Evolutionary conservation across 2,797 vertebrate species (phyloP).

Genomic region (Crocodylus rhombifer): DNA sequence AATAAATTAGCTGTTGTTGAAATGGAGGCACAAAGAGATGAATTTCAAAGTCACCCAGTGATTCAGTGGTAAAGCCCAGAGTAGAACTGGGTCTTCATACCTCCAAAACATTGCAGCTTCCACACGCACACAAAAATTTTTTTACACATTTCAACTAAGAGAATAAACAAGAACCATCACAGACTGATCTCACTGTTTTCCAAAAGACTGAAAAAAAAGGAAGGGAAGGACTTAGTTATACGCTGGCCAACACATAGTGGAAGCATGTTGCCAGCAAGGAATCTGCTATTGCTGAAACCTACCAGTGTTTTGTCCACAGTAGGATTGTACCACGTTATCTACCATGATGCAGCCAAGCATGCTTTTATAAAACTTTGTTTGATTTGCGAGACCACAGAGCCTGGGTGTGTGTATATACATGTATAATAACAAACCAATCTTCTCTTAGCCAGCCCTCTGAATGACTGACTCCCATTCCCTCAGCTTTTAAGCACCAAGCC

Average conservation of each 20-base stretch:
- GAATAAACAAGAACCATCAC: neutral
- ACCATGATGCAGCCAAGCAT: neutral
- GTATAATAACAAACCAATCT: no score
- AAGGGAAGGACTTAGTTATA: neutral
- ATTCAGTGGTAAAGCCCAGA: neutral
- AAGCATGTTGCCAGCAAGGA: neutral
- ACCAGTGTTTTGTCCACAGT: neutral
- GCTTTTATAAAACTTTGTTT: neutral
- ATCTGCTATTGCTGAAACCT: neutral
- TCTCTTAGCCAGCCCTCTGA: neutral
- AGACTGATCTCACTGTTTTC: neutral
- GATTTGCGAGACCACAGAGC: no score
- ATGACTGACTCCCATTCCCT: no score
- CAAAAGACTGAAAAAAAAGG: neutral
- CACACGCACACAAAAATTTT: no score
- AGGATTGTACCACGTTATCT: neutral
- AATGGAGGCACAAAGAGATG: neutral
- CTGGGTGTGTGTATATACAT: no score
- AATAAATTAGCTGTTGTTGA: neutral
- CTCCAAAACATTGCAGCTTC: neutral
- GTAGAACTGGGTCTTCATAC: neutral
- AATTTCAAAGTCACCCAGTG: accelerated
- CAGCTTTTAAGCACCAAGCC: neutral
- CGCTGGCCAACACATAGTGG: neutral
- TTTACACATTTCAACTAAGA: neutral